phyloP scores from a whole-genome alignment of 2,113 vertebrate genomes.

The Lagopus muta region DNA sequence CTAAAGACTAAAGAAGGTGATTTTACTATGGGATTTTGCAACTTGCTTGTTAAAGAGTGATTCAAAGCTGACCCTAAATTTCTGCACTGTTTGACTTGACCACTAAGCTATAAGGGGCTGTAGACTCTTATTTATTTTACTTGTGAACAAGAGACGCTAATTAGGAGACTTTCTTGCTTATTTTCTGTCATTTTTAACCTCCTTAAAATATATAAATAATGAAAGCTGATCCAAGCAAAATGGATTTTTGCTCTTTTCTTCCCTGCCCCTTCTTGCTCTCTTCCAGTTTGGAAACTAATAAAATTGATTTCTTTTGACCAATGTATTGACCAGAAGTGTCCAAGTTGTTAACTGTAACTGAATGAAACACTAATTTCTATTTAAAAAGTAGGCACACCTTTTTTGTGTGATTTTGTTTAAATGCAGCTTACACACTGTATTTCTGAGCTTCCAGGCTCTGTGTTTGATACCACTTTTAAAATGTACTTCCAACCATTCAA shows the following conservation, averaged over 20 bases:
- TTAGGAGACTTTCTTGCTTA: background rate
- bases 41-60: background rate
- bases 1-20: background rate
- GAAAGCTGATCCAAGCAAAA: background rate
- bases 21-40: background rate
- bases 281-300: background rate
- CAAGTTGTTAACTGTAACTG: background rate
- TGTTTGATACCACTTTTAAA: background rate
- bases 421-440: background rate
- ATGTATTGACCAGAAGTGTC: background rate
- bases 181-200: background rate
- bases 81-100: background rate
- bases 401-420: background rate
- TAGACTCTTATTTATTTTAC: background rate
- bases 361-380: background rate
- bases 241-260: background rate
- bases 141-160: background rate
- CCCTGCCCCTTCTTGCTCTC: accelerated
- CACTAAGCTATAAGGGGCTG: background rate
- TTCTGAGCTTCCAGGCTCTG: background rate
- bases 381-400: background rate
- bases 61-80: background rate
- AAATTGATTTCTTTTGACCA: background rate
- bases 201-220: background rate
- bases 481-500: background rate